Conservation (phyloP, 2,888 invertebrate genomes). For the Ormyrus rosae region DNA sequence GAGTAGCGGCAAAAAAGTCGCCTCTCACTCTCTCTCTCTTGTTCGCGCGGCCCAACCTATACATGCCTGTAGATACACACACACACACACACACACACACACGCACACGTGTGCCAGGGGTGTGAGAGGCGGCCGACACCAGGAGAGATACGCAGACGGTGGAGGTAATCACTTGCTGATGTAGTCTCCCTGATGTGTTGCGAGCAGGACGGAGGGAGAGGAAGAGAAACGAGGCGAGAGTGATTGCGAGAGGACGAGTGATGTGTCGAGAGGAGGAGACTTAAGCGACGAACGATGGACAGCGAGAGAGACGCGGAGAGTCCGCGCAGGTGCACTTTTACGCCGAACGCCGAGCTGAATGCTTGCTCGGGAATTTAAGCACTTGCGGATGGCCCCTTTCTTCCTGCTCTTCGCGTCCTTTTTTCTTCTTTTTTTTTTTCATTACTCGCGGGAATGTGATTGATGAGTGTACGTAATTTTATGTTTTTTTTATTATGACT, state of each 20-base stretch:
- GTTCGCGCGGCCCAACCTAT: background rate
- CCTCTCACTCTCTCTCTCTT: constrained; percentile 10
- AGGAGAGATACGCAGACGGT: constrained; percentile 36
- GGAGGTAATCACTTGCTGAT: constrained; percentile 73
- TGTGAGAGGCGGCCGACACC: too few relatives aligned
- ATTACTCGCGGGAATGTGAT: too few relatives aligned
- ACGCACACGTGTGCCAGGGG: too few relatives aligned
- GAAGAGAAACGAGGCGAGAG: constrained; percentile 45
- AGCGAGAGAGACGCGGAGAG: constrained; percentile 44
- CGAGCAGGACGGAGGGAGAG: constrained; percentile 50
- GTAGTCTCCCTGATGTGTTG: constrained; percentile 67
- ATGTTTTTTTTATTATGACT: too few relatives aligned
- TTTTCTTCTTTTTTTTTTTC: too few relatives aligned
- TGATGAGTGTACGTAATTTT: too few relatives aligned
- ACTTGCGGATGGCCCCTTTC: background rate
- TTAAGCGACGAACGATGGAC: constrained; percentile 57
- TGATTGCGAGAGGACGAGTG: constrained; percentile 51
- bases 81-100: too few relatives aligned
- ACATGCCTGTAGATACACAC: too few relatives aligned
- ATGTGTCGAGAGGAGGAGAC: constrained; percentile 50
- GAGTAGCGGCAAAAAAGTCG: constrained; percentile 30
- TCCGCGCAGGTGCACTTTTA: constrained; percentile 27
- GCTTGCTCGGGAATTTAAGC: constrained; percentile 27
- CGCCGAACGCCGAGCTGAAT: background rate
- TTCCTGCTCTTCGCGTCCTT: background rate